Evolutionary conservation across 1,140 invertebrate species (phyloP), one percentile per base, ranked within the genome.

Genomic region (Nylanderia fulva): DNA sequence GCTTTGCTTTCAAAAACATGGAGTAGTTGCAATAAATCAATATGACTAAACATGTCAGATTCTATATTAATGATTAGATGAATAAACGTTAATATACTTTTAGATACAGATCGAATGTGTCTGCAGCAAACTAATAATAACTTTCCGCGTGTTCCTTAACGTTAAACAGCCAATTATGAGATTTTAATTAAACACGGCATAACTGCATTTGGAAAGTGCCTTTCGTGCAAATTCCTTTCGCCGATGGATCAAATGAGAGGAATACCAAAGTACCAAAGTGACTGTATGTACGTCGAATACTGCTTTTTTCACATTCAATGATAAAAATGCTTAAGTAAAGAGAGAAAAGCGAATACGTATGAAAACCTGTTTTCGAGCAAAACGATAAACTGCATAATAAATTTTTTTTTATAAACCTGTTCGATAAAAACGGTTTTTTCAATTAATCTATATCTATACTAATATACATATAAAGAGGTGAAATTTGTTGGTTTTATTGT

Each of bases 191-290:
- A 87, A 77, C 39, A 54, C 64, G 1, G 29, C 3, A 27, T 45
- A 79, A 52, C 29, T 36, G 27, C 29, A 24, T 60, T 56, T 48
- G 63, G 85, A 87, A 72, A 84, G 71, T 42, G 54, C 36, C 52
- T 88, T 69, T 63, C 80, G 29, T 75, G 36, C 45, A 45, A 77
- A 87, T 88, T 84, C 79, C 63, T 87, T 84, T 60, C 69, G 27
- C 63, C 29, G 52, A 6, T 24, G 18, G 61, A 84, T 36, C 56
- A 84, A 84, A 71, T 18, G 29, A 27, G 9, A 21, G 42, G 68
- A 61, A 54, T 60, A 66, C 5, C 45, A 27, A 66, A 74, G 27
- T n/a, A 29, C n/a, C 8, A 13, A 45, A 1, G 33, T 21, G 48
- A 24, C 60, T 83, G 2, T 42, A 18, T 9, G 52, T n/a, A 39